Evolutionary conservation across 2,888 invertebrate species (phyloP).

Genomic region (Adela reaumurella): DNA sequence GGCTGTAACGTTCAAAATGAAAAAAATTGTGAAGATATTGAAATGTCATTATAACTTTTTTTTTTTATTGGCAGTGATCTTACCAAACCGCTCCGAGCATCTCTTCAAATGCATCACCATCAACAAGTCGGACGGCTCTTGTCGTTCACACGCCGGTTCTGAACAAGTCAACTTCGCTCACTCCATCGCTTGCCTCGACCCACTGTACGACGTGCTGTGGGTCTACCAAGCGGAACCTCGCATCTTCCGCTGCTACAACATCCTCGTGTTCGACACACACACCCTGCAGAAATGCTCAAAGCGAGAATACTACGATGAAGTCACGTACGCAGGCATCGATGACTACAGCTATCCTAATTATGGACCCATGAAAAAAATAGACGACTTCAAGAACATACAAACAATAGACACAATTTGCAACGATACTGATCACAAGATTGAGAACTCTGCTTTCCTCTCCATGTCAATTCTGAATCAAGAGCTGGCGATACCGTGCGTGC

Average conservation of each 20-base stretch:
- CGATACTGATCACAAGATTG: constrained; percentile 24
- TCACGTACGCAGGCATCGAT: constrained; percentile 17
- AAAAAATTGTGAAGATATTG: too few relatives aligned
- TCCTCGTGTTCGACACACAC: constrained; percentile 71
- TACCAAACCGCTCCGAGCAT: constrained; percentile 77
- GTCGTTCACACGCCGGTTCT: constrained; percentile 75
- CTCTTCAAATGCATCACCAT: constrained; percentile 86
- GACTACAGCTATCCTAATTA: constrained; percentile 40
- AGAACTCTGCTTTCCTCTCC: constrained; percentile 31
- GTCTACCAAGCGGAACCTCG: constrained; percentile 70
- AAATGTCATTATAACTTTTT: background rate
- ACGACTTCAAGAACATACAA: constrained; percentile 38
- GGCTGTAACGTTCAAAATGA: too few relatives aligned
- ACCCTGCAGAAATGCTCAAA: constrained; percentile 39
- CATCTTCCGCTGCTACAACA: constrained; percentile 75
- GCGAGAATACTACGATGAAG: constrained; percentile 21
- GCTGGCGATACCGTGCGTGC: constrained; percentile 72
- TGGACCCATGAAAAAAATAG: constrained; percentile 37
- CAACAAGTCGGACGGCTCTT: constrained; percentile 83
- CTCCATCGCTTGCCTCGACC: constrained; percentile 81
- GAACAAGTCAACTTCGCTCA: constrained; percentile 84
- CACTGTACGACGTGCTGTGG: constrained; percentile 92
- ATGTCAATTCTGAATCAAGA: constrained; percentile 75
- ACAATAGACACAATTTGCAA: constrained; percentile 29
- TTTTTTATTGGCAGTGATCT: constrained; percentile 58